Percentiles rank a stretch among this genome's conserved stretches.
Evolutionary conservation across 2,113 vertebrate genomes (phyloP).

Genomic region (Nerophis ophidion): DNA sequence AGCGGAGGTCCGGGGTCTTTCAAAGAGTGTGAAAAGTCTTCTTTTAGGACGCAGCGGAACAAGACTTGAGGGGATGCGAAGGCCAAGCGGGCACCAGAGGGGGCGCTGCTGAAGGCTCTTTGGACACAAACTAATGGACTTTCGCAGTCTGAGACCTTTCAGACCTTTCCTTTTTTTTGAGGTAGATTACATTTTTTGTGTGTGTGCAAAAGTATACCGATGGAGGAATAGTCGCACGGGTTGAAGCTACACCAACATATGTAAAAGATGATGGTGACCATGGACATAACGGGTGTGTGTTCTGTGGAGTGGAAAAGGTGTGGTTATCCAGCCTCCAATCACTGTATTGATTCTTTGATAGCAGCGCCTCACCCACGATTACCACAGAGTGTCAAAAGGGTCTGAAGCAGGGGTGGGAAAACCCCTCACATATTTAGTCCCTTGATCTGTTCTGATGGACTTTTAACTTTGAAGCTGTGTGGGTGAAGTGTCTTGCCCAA

Average conservation of each 20-base stretch:
- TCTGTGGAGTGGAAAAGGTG: conserved; percentile 4
- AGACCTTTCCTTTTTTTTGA: conserved; percentile 14
- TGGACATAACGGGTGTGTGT: conserved; percentile 1
- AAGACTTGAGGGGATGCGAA: conserved; percentile 18
- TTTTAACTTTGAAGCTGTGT: too few species aligned
- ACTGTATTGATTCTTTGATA: conserved; percentile 31
- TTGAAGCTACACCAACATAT: background rate
- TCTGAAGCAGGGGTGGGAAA: too few species aligned
- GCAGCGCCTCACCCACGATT: conserved; percentile 25
- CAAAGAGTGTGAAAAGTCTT: conserved; percentile 34
- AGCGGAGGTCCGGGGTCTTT: conserved; percentile 30
- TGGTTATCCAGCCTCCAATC: conserved; percentile 7
- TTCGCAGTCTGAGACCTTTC: conserved; percentile 29
- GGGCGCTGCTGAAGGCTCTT: conserved; percentile 26
- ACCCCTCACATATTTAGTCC: too few species aligned
- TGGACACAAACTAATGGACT: conserved; percentile 35
- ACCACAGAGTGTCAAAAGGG: conserved; percentile 10
- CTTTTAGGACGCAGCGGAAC: conserved; percentile 27
- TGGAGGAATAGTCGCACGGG: background rate
- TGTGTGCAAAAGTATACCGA: conserved; percentile 54
- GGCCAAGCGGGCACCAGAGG: background rate
- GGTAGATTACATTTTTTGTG: conserved; percentile 6
- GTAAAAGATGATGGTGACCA: conserved; percentile 28
- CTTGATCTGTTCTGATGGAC: too few species aligned
- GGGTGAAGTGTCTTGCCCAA: too few species aligned